Percentiles rank a stretch among this genome's conserved stretches.
phyloP scores from a whole-genome alignment of 2,797 vertebrate species.

The Morelia viridis region DNA sequence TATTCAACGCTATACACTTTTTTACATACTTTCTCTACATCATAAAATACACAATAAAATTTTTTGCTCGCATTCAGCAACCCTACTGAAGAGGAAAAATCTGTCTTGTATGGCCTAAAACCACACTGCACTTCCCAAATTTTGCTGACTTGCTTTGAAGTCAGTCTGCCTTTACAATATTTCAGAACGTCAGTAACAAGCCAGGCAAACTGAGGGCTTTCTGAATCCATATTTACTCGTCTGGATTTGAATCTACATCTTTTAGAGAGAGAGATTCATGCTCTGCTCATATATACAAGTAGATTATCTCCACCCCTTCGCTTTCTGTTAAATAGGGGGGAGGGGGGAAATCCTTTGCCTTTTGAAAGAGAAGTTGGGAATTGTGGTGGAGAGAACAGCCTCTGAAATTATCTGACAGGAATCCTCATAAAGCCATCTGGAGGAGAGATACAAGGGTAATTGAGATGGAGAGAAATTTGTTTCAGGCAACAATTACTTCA shows the following conservation, averaged over 20 bases:
- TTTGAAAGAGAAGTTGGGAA: neutral
- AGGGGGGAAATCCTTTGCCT: neutral
- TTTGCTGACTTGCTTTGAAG: neutral
- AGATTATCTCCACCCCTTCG: neutral
- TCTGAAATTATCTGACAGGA: neutral
- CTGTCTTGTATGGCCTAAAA: neutral
- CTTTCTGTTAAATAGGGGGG: neutral
- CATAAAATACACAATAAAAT: neutral
- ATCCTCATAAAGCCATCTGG: neutral
- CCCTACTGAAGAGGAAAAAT: neutral
- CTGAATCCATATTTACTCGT: neutral
- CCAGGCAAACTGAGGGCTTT: neutral
- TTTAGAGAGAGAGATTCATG: neutral
- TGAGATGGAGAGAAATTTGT: neutral
- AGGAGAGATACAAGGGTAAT: conserved; percentile 18
- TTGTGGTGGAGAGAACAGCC: neutral
- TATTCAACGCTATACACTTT: neutral
- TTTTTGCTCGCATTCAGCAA: neutral
- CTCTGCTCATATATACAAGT: neutral
- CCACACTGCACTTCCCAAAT: neutral
- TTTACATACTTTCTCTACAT: neutral
- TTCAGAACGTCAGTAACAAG: neutral
- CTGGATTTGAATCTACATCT: neutral
- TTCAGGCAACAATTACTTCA: neutral
- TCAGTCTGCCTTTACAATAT: neutral